Base-by-base conservation (phyloP, 2,113 vertebrate species). In the Phylloscopus whistleri region DNA sequence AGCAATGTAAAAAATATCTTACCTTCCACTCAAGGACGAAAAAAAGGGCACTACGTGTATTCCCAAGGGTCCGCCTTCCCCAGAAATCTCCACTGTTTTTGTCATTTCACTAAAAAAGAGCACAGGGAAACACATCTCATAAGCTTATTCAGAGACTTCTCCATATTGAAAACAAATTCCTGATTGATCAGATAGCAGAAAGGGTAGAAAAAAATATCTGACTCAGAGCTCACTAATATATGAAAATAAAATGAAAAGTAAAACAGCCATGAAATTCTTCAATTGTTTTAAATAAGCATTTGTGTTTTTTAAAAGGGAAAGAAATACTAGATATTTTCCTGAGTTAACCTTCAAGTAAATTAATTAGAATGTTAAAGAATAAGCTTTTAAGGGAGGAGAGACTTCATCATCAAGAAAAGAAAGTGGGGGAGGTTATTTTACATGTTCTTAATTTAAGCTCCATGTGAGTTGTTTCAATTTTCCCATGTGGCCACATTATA, bases 1-100 rank as follows among this genome's bases (percentile, higher is more conserved):
- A 84, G 46, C 53, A 86, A 88, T 7, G 52, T 70, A 84, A 37
- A 93, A 91, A 92, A 85, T 80, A 83, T 15, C 99, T 98, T 97
- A 99, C 99, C 99, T 98, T 98, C 99, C 99, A 96, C 99, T 99
- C 93, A 99, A 97, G 30, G 99, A 99, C 62, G 99, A 99, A 97
- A 98, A 98, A 97, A 99, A 99, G 30, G 99, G 99, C 53, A 99
- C 99, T 56, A 99, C 99, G 11, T 99, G 99, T 88, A 99, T 99
- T 72, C 99, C 99, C 94, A 99, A 95, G 3, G 99, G 99, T 73
- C 99, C 99, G 90, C 98, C 98, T 91, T 99, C 99, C 87, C 99
- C 99, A 76, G 98, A 98, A 98, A 99, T 99, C 97, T 99, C 99
- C 97, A 99, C 98, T 9, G 80, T 98, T 98, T 98, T 99, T 69